Evolutionary conservation across 2,113 vertebrate species (phyloP).

Genomic region (Tragelaphus imberbis): DNA sequence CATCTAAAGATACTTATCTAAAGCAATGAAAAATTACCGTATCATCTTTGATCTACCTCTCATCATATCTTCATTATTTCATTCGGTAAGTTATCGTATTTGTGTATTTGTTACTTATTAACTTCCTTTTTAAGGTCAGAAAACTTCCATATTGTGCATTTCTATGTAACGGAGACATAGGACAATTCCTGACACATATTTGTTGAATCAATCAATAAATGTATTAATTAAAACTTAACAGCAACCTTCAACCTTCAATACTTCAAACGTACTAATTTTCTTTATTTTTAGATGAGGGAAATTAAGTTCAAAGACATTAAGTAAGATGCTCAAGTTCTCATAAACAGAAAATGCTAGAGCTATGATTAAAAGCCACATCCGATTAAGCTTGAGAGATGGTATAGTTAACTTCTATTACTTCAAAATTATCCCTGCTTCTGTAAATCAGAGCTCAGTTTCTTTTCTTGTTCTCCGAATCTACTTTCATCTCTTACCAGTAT

Average conservation of each 20-base stretch:
- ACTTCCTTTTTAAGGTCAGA: not conserved
- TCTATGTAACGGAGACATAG: not conserved
- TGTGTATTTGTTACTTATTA: not conserved
- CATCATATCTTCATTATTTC: not conserved
- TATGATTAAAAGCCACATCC: not conserved
- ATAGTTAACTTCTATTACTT: not conserved
- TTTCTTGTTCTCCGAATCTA: not conserved
- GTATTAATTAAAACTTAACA: constrained; percentile 14
- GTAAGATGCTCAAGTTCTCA: not conserved
- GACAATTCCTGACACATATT: not conserved
- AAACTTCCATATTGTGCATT: not conserved
- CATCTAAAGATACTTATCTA: not conserved
- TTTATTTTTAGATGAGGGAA: constrained; percentile 2
- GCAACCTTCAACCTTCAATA: not conserved
- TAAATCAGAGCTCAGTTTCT: not conserved
- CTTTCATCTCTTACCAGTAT: not conserved
- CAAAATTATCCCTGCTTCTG: not conserved
- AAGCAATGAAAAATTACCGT: not conserved
- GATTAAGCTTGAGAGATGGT: not conserved
- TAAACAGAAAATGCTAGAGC: not conserved
- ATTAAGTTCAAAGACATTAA: not conserved
- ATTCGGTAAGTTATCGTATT: not conserved
- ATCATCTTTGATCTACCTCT: not conserved
- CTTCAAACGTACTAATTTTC: not conserved
- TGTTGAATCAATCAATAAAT: constrained; percentile 3